These are phyloP conservation scores for Petrosia ficiformis DNA, from an alignment of 37 sponge, comb jelly and placozoan genomes.

Conservation along the genomic window DNA sequence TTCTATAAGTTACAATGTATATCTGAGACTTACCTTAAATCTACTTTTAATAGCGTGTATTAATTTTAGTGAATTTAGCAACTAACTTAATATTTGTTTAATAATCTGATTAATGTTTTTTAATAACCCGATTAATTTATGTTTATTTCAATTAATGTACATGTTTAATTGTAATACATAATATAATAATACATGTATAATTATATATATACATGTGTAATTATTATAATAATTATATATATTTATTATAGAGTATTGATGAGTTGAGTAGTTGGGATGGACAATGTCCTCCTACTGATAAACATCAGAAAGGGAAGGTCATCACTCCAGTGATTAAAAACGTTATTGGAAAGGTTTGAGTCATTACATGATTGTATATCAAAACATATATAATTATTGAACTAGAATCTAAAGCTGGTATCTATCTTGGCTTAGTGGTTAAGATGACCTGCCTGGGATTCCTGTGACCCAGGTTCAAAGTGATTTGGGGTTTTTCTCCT, in stretches of 20 bases:
- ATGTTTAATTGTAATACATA: no score
- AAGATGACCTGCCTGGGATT: no score
- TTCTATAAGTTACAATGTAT: neutral
- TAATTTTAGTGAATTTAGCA: no score
- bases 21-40: neutral
- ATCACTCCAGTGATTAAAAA: constrained; percentile 75
- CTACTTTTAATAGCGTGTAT: no score
- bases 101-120: no score
- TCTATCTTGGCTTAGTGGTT: no score
- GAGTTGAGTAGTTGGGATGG: constrained; percentile 86
- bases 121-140: no score
- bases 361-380: neutral
- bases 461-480: neutral
- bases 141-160: no score
- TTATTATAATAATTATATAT: neutral
- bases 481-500: neutral
- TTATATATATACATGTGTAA: no score
- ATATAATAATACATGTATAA: no score
- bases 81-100: no score
- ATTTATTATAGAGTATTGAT: constrained; percentile 42
- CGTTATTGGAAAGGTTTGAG: constrained; percentile 83
- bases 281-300: constrained; percentile 80
- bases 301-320: constrained; percentile 88
- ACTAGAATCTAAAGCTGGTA: neutral
- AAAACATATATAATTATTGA: constrained; percentile 1